Base-by-base conservation (phyloP, 2,113 vertebrate species). In the Proteles cristata region DNA sequence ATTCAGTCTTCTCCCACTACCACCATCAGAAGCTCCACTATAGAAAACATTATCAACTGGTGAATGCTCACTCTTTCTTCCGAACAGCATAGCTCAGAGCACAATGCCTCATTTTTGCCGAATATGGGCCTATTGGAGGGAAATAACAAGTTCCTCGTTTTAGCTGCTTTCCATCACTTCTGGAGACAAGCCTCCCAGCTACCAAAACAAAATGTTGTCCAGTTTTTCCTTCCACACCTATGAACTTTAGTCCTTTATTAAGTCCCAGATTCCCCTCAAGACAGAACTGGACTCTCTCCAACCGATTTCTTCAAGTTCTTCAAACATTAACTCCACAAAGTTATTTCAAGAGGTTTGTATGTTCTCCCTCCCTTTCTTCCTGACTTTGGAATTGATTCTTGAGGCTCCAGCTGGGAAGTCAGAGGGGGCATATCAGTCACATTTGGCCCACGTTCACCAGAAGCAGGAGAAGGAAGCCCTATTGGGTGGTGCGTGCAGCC, bases 291-390 rank as follows among this genome's bases (percentile, higher is more conserved):
- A 96, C 92, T n/a, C 31, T 63, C 43, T 95, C 97, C 84, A 68
- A 48, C 95, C 88, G 10, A 55, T 86, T 95, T 97, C 97, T 97
- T 97, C 92, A 96, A 88, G 93, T 93, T 97, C 94, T 97, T 95
- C 97, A 97, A 98, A 98, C 96, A 98, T 98, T 98, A 98, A 98
- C 97, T 96, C 96, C 92, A 96, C 97, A 98, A 97, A 96, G 95
- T 96, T 97, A 82, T 97, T 97, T 96, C 94, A 95, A 92, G 81
- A 82, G 84, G 50, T 39, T 35, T 74, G 5, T 31, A 76, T 96
- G 76, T 74, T 86, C 96, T 96, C 88, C 92, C 97, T 92, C 94
- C 93, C 89, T 80, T 95, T 96, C 94, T 55, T 55, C 80, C 86
- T 68, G 61, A 69, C 48, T 21, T 94, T 73, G 5, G 80, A 77